Base-by-base conservation (phyloP, 1,140 invertebrate species). In the Microplitis demolitor region DNA sequence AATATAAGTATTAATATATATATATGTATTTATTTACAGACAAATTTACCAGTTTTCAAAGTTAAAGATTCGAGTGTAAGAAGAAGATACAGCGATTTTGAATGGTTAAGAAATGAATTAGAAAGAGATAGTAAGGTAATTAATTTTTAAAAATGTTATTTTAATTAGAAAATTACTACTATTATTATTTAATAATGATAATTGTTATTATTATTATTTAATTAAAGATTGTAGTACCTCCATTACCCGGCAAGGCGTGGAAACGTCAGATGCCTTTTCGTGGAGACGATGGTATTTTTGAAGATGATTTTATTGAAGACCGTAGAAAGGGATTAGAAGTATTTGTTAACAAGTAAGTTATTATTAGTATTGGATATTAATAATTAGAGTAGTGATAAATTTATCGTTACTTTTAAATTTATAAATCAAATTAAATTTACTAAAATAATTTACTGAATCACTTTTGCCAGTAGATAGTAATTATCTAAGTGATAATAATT, bases 261-360 rank as follows among this genome's bases (percentile, higher is more conserved):
- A 99, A 99, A 88, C 90, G 97, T 85, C 98, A 99, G 86, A 91
- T 99, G 86, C 98, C 98, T 56, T 99, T 99, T 87, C 90, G 98
- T 81, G 93, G 94, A 8, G 98, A 99, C 86, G 98, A 99, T 91
- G 98, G 98, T 63, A 98, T 99, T 80, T 99, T 98, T 88, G 98
- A 99, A 87, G 98, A 99, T 86, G 97, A 98, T 81, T 99, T 99
- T 88, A 99, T 99, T 82, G 98, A 99, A 88, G 97, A 99, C 78
- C 92, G 98, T 80, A 92, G 97, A 85, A 99, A 98, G 92, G 97
- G 97, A 73, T 89, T 99, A 74, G 98, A 99, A 92, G 90, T 94
- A 79, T 99, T 99, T 88, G 94, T 99, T 78, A 99, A 99, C 88
- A 99, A 99, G 95, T 94, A 88, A 88, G 91, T 35, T 45, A 9